These are phyloP conservation scores for Zeus faber DNA, from an alignment of 2,113 vertebrate genomes.

Conservation along the genomic window DNA sequence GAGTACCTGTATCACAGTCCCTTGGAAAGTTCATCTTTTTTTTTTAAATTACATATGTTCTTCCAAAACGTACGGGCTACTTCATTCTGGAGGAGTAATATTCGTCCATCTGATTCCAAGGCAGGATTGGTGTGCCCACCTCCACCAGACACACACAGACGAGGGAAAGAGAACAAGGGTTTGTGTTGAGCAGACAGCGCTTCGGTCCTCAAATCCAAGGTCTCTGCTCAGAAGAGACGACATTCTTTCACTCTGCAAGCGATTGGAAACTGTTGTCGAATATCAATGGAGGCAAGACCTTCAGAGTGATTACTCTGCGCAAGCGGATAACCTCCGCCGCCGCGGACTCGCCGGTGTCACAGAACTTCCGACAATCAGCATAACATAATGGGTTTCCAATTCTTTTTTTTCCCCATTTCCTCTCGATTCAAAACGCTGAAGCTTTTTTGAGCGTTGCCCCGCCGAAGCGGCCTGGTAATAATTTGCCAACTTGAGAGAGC, in stretches of 20 bases:
- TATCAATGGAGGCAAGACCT: background rate
- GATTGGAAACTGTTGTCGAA: background rate
- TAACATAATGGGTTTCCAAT: conserved; percentile 17
- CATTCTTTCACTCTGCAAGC: background rate
- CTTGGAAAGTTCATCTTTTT: too few species aligned
- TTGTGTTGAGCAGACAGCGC: background rate
- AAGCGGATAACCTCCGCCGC: background rate
- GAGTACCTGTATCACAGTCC: too few species aligned
- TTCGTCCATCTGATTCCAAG: too few species aligned
- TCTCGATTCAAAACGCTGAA: background rate
- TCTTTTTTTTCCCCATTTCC: background rate
- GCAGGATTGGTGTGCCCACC: too few species aligned
- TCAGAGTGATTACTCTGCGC: background rate
- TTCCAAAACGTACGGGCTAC: too few species aligned
- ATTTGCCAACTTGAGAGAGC: conserved; percentile 18
- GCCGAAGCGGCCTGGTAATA: conserved; percentile 18
- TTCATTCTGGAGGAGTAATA: too few species aligned
- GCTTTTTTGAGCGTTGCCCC: conserved; percentile 4
- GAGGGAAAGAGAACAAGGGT: too few species aligned
- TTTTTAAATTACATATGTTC: too few species aligned
- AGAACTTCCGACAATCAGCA: conserved; percentile 7
- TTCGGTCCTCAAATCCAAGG: background rate
- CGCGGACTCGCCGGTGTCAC: background rate
- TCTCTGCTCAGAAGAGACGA: background rate
- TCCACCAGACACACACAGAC: too few species aligned